phyloP scores from a whole-genome alignment of 2,113 vertebrate genomes.

The Calidris pygmaea region DNA sequence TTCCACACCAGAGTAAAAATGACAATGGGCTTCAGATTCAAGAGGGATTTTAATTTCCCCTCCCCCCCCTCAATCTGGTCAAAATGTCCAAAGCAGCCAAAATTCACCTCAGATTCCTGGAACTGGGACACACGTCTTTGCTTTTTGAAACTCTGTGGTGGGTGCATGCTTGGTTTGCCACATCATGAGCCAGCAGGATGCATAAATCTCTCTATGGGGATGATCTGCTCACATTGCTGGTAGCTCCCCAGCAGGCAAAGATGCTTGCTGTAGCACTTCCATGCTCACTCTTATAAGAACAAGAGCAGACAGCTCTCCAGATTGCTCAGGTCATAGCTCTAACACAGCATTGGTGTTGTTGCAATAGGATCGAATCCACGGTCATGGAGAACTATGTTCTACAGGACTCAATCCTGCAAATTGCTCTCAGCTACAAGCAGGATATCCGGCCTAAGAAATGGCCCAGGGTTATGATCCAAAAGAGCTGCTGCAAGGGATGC shows the following conservation, averaged over 20 bases:
- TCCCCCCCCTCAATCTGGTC: not conserved
- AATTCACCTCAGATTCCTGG: constrained; percentile 8
- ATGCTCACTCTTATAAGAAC: not conserved
- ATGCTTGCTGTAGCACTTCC: not conserved
- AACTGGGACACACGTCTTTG: not conserved
- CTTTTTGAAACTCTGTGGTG: not conserved
- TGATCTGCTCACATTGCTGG: not conserved
- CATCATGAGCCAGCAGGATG: not conserved
- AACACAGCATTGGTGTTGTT: not conserved
- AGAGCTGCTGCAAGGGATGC: not conserved
- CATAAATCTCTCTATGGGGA: not conserved
- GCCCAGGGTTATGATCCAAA: not conserved
- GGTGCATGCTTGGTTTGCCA: not conserved
- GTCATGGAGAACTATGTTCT: not conserved
- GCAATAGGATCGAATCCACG: fast-evolving
- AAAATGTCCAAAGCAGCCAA: not conserved
- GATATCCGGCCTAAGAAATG: not conserved
- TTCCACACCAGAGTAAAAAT: not conserved
- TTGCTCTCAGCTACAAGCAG: not conserved
- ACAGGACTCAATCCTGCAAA: not conserved
- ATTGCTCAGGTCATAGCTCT: not conserved
- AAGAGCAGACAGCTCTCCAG: not conserved
- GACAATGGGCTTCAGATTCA: not conserved
- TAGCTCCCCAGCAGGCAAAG: not conserved
- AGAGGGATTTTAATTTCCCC: not conserved